phyloP scores from a whole-genome alignment of 2,113 vertebrate genomes.

The Craseonycteris thonglongyai region DNA sequence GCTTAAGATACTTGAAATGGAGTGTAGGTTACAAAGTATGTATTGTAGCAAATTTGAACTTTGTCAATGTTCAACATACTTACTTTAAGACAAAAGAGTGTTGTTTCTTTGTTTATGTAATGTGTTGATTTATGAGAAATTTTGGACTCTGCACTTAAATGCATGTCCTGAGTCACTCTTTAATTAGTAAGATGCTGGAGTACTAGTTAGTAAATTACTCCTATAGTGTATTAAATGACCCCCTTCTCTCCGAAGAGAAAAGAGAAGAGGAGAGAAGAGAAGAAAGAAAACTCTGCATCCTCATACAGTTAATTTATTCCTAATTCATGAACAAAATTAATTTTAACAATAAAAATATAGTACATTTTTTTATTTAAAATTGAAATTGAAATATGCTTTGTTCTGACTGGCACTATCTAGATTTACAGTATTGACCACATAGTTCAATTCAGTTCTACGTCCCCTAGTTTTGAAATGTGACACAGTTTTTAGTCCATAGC shows the following conservation, averaged over 20 bases:
- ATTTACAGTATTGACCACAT: not conserved
- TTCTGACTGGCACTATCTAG: not conserved
- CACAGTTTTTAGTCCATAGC: not conserved
- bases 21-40: not conserved
- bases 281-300: not conserved
- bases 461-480: not conserved
- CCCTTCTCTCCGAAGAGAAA: not conserved
- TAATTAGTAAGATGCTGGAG: slow-evolving; percentile 31
- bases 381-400: not conserved
- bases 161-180: slow-evolving; percentile 20
- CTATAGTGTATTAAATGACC: slow-evolving; percentile 17
- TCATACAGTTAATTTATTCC: slow-evolving; percentile 31
- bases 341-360: not conserved
- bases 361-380: slow-evolving; percentile 40
- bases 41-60: not conserved
- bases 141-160: slow-evolving; percentile 4
- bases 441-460: not conserved
- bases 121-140: slow-evolving; percentile 8
- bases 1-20: not conserved
- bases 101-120: not conserved
- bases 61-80: not conserved
- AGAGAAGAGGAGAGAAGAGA: too few species aligned
- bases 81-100: not conserved
- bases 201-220: slow-evolving; percentile 31
- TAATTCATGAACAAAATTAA: slow-evolving; percentile 22